Conservation (phyloP, 2,113 vertebrate species). For the Oceanites oceanicus region DNA sequence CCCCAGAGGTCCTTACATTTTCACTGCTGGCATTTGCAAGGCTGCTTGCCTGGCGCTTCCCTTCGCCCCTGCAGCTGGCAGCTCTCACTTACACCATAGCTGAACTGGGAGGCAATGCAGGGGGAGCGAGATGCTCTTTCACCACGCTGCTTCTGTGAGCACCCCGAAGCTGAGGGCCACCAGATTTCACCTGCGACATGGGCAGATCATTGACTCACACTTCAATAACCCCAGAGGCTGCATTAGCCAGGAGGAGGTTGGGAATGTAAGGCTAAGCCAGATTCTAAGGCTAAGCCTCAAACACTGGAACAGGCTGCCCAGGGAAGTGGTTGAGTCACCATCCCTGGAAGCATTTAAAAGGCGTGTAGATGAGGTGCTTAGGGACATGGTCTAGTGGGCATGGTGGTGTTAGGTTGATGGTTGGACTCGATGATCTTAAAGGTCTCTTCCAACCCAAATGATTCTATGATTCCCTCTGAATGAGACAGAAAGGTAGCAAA, state of each 20-base stretch:
- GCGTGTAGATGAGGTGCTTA: no score
- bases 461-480: neutral
- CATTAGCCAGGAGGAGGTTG: neutral
- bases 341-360: no score
- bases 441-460: no score
- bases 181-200: neutral
- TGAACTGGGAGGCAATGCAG: neutral
- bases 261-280: neutral
- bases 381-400: no score
- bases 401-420: no score
- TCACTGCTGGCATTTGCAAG: neutral
- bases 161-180: neutral
- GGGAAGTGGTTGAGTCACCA: no score
- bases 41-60: neutral
- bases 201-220: neutral
- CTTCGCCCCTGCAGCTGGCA: neutral
- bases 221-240: neutral
- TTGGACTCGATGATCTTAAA: no score
- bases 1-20: neutral
- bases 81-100: neutral
- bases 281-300: no score
- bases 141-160: neutral
- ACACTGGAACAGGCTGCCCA: no score
- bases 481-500: neutral
- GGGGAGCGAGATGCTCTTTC: neutral